Conservation (phyloP, 1,140 invertebrate species). For the Drosophila bocqueti region DNA sequence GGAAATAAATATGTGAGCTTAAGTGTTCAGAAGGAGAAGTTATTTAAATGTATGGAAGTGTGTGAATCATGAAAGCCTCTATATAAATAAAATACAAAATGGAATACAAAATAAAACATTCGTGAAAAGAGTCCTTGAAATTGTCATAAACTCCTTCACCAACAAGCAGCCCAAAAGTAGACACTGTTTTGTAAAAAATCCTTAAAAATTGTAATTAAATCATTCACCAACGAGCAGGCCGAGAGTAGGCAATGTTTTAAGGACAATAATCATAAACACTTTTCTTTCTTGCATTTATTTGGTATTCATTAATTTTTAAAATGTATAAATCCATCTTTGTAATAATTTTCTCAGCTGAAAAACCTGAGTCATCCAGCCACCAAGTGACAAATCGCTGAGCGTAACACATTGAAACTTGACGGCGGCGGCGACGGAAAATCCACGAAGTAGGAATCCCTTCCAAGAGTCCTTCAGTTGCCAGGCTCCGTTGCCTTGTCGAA, state of each 20-base stretch:
- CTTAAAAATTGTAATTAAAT: background rate
- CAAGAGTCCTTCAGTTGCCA: conserved; percentile 43
- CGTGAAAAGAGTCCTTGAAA: no score
- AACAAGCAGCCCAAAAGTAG: no score
- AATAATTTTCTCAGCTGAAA: conserved; percentile 1
- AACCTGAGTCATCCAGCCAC: conserved; percentile 35
- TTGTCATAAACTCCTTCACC: no score
- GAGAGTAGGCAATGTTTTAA: no score
- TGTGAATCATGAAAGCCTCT: conserved; percentile 26
- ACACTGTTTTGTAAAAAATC: background rate
- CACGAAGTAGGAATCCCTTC: background rate
- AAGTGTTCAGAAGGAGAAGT: conserved; percentile 2
- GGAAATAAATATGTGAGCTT: conserved; percentile 10
- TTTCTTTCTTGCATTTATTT: background rate
- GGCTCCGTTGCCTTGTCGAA: conserved; percentile 67
- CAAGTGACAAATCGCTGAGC: conserved; percentile 70
- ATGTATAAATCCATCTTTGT: no score
- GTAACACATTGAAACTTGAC: conserved; percentile 13
- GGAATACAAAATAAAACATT: background rate
- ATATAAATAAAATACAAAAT: background rate
- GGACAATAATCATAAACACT: no score
- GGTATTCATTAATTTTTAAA: background rate
- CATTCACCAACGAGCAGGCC: background rate
- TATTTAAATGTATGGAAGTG: background rate
- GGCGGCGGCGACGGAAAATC: background rate